Evolutionary conservation across 1,140 invertebrate genomes (phyloP).

Genomic region (Gryllus bimaculatus): DNA sequence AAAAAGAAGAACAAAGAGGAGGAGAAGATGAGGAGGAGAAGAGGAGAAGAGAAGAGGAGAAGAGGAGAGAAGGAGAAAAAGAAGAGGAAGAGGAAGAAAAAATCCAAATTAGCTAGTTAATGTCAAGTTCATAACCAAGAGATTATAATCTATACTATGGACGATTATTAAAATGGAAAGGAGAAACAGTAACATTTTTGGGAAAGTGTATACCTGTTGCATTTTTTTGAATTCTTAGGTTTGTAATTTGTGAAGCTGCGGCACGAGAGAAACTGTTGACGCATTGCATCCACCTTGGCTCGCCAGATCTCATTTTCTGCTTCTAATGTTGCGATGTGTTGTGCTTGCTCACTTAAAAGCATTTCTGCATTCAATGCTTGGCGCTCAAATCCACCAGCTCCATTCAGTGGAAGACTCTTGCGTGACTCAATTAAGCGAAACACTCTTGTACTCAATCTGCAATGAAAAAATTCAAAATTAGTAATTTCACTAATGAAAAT

Average conservation of each 20-base stretch:
- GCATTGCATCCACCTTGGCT: not conserved
- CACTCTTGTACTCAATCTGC: not conserved
- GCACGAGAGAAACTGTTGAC: not conserved
- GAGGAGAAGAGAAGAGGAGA: too few relatives aligned
- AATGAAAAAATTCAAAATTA: not conserved
- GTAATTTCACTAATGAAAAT: too few relatives aligned
- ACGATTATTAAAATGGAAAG: too few relatives aligned
- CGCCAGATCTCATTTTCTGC: not conserved
- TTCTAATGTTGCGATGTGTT: not conserved
- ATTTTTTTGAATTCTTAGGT: not conserved
- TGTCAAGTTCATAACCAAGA: too few relatives aligned
- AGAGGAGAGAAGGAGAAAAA: too few relatives aligned
- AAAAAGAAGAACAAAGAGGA: too few relatives aligned
- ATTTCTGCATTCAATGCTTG: not conserved
- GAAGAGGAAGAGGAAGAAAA: too few relatives aligned
- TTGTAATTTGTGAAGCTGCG: not conserved
- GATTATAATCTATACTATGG: too few relatives aligned
- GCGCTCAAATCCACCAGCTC: not conserved
- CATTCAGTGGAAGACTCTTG: not conserved
- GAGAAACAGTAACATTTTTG: too few relatives aligned
- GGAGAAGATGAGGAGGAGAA: too few relatives aligned
- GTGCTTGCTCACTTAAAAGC: not conserved
- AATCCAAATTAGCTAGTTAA: too few relatives aligned
- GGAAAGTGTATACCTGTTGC: not conserved
- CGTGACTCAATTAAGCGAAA: not conserved